phyloP scores from a whole-genome alignment of 2,113 vertebrate species.

The Erythrocebus patas region DNA sequence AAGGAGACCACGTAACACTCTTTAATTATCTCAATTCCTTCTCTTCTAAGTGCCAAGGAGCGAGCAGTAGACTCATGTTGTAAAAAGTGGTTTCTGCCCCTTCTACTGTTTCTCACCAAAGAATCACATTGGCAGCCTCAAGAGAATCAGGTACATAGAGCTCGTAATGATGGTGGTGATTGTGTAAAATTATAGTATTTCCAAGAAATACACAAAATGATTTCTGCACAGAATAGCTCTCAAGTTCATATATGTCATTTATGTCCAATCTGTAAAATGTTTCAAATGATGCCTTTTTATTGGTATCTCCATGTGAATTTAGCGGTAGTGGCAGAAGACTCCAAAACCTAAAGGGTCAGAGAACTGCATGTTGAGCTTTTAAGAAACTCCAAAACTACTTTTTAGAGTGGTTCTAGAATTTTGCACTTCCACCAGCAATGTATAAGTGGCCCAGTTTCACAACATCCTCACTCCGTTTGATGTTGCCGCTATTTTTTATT shows the following conservation, averaged over 20 bases:
- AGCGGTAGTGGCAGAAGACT: not conserved
- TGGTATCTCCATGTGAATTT: not conserved
- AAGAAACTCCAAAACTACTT: not conserved
- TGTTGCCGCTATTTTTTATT: not conserved
- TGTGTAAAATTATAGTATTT: not conserved
- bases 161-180: not conserved
- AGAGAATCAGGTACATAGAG: not conserved
- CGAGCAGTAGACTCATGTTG: not conserved
- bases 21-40: not conserved
- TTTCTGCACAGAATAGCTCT: not conserved
- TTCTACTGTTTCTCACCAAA: not conserved
- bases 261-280: not conserved
- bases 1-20: not conserved
- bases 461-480: not conserved
- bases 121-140: not conserved
- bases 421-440: not conserved
- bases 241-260: not conserved
- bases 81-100: not conserved
- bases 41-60: not conserved
- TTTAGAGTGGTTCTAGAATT: not conserved
- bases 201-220: not conserved
- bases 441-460: not conserved
- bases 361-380: not conserved
- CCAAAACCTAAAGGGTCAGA: not conserved
- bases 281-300: not conserved